These are phyloP conservation scores for Anoplopoma fimbria DNA, from an alignment of 2,113 vertebrate species.

Conservation along the genomic window DNA sequence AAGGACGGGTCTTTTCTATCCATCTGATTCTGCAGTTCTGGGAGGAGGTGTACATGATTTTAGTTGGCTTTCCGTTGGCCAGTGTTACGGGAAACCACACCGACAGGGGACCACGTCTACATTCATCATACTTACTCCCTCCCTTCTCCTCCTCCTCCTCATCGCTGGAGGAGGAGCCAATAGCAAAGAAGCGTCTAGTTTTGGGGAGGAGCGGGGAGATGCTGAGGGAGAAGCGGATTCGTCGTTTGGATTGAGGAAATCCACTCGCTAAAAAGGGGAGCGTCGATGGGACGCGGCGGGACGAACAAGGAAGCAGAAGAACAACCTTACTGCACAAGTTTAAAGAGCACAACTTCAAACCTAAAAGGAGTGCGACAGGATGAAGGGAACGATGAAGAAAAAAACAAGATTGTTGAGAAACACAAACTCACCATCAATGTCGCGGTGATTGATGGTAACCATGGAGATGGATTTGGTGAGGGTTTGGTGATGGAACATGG, in stretches of 20 bases:
- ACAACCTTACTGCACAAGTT: background rate
- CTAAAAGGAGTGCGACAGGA: background rate
- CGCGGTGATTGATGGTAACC: conserved; percentile 87
- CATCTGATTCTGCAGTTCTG: background rate
- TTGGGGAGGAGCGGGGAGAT: conserved; percentile 90
- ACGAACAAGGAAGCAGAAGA: background rate
- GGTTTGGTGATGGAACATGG: conserved; percentile 85
- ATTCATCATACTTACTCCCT: conserved; percentile 87
- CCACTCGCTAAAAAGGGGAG: conserved; percentile 74
- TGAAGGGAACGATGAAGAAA: background rate
- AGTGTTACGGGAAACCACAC: conserved; percentile 29
- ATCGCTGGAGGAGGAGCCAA: conserved; percentile 91
- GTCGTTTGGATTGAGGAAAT: conserved; percentile 81
- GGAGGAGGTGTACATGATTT: background rate
- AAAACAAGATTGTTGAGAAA: background rate
- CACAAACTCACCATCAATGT: conserved; percentile 88
- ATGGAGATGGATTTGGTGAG: conserved; percentile 92
- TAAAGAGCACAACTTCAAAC: background rate
- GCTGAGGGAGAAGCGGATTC: conserved; percentile 91
- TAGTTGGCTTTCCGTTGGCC: conserved; percentile 14
- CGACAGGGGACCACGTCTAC: background rate
- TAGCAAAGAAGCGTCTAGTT: conserved; percentile 91
- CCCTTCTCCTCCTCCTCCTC: conserved; percentile 84
- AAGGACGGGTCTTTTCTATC: background rate
- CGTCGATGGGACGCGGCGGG: conserved; percentile 22